phyloP scores from a whole-genome alignment of 2,888 invertebrate species.

The Muscina levida region DNA sequence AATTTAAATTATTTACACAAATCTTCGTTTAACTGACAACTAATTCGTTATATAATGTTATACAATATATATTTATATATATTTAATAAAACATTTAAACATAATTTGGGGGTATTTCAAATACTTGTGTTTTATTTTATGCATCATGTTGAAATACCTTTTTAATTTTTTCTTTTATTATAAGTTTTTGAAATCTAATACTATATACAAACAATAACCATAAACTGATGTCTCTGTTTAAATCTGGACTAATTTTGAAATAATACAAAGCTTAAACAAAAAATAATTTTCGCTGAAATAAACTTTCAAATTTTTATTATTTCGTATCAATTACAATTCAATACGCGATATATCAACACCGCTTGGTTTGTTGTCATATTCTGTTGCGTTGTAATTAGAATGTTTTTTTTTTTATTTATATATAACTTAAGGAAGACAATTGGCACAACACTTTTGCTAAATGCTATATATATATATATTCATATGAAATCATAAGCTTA shows the following conservation, averaged over 20 bases:
- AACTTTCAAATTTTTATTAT: no score
- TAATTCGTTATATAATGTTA: constrained; percentile 43
- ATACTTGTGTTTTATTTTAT: no score
- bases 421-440: constrained; percentile 66
- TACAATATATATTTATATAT: no score
- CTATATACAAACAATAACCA: not conserved
- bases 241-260: not conserved
- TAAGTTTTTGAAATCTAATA: constrained; percentile 36
- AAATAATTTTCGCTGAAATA: no score
- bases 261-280: not conserved
- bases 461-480: constrained; percentile 41
- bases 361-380: no score
- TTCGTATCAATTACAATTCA: no score
- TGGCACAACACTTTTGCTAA: constrained; percentile 67
- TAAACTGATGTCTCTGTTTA: not conserved
- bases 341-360: no score
- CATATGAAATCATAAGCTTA: constrained; percentile 16
- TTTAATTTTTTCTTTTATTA: constrained; percentile 1
- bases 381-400: constrained; percentile 11
- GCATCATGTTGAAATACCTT: constrained; percentile 2
- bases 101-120: no score
- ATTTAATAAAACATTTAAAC: no score
- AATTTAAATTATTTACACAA: constrained; percentile 47
- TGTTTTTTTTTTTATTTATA: constrained; percentile 16
- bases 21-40: constrained; percentile 50